Base-by-base conservation (phyloP, 2,113 vertebrate genomes). In the Sturnus vulgaris region DNA sequence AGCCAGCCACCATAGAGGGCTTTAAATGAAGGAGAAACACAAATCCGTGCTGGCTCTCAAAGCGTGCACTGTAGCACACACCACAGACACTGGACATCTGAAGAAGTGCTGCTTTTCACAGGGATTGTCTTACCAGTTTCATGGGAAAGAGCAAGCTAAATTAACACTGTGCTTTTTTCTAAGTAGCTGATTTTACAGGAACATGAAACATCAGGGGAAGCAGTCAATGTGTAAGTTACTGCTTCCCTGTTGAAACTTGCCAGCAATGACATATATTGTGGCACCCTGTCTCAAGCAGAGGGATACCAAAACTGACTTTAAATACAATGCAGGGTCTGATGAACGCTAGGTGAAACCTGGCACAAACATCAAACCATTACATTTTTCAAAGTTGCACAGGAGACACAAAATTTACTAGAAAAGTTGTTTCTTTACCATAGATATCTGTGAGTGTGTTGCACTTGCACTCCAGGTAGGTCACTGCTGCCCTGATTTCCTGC, bases 131-230 rank as follows among this genome's bases (percentile, higher is more conserved):
- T 57, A 65, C 75, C 70, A 91, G 59, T 73, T 88, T 87, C 61
- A 88, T 82, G 39, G 87, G 89, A 93, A 73, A 82, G 72, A 93
- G 63, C 78, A 90, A 91, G 64, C 63, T 71, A 64, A 93, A 81
- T 47, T 80, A 91, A 88, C 69, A 42, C 21, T 44, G 53, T 6
- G 40, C 4, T 49, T 50, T 77, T 91, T 68, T 31, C 40, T 57
- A 76, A 93, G 75, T 56, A 68, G 33, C 50, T 96, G 88, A 93
- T 90, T 96, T 95, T 95, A 95, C 73, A 93, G 64, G 68, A 96
- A 85, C 39, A 80, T 53, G 77, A 90, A 94, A 59, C 65, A 33
- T 72, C 73, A 55, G 40, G 60, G 91, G 76, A 82, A 97, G 89
- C 71, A 92, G 82, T 70, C 53, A 57, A 37, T 52, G 69, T 44